Percentiles rank a stretch among this genome's conserved stretches.
Evolutionary conservation across 2,797 vertebrate genomes (phyloP).

Genomic region (Oryzias dopingdopingensis): DNA sequence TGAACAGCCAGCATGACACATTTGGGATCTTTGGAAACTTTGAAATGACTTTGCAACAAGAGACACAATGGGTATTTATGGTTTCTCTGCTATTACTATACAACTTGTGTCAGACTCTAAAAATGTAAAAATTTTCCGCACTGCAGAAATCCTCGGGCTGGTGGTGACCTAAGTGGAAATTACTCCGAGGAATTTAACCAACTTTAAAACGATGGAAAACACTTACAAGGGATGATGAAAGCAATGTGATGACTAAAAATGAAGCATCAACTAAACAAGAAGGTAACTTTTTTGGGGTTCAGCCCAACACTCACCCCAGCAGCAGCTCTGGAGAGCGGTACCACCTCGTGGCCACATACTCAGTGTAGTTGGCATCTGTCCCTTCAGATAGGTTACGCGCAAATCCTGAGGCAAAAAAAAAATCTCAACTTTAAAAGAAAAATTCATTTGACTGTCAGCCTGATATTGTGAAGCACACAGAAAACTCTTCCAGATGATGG

Average conservation of each 20-base stretch:
- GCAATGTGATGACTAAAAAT: background rate
- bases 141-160: background rate
- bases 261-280: too few species aligned
- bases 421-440: slow-evolving; percentile 2
- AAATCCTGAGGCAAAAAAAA: slow-evolving; percentile 80
- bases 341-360: slow-evolving; percentile 98
- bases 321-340: slow-evolving; percentile 96
- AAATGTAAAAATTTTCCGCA: background rate
- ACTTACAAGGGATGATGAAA: too few species aligned
- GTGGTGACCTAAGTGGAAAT: background rate
- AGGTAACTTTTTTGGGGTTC: background rate
- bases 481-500: background rate
- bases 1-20: background rate
- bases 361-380: slow-evolving; percentile 97
- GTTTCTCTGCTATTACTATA: background rate
- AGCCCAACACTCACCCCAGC: slow-evolving; percentile 85
- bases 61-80: background rate
- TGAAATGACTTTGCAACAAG: slow-evolving; percentile 1
- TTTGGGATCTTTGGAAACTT: slow-evolving; percentile 2
- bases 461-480: background rate
- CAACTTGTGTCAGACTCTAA: background rate
- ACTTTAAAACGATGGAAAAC: slow-evolving; percentile 1
- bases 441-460: background rate
- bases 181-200: background rate
- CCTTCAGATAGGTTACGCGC: slow-evolving; percentile 97